Conservation (phyloP, 1,140 invertebrate species). For the Caligus rogercresseyi region DNA sequence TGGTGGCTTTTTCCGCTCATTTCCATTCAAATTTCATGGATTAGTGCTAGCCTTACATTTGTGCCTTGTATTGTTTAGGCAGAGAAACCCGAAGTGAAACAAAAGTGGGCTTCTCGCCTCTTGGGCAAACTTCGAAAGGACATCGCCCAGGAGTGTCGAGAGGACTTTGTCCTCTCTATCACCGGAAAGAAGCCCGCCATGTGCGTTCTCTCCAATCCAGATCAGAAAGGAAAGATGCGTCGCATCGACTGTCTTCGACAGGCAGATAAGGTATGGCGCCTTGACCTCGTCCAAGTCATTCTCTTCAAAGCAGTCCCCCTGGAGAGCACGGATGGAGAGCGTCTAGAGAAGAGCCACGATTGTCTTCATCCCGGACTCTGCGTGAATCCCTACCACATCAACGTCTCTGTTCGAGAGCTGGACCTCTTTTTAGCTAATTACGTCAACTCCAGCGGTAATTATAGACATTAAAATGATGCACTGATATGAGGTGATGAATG, state of each 20-base stretch:
- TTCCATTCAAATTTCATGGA: no score
- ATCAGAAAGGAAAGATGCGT: constrained; percentile 99
- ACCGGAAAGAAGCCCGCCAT: constrained; percentile 87
- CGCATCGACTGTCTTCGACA: constrained; percentile 95
- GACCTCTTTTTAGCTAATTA: constrained; percentile 98
- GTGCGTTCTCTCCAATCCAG: constrained; percentile 94
- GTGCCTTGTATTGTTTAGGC: no score
- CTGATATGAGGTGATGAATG: no score
- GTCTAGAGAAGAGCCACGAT: constrained; percentile 88
- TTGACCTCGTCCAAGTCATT: constrained; percentile 99
- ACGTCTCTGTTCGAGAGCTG: constrained; percentile 91
- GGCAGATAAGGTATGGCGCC: constrained; percentile 97
- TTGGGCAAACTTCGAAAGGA: constrained; percentile 95
- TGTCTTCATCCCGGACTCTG: constrained; percentile 90
- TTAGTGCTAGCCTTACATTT: no score
- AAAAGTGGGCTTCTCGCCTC: constrained; percentile 96
- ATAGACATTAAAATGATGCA: constrained; percentile 1
- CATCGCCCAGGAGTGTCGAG: constrained; percentile 92
- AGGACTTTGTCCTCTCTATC: constrained; percentile 93
- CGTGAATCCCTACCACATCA: constrained; percentile 99
- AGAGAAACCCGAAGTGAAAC: constrained; percentile 94
- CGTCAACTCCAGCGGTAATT: constrained; percentile 87
- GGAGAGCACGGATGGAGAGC: constrained; percentile 95
- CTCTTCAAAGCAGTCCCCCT: constrained; percentile 97
- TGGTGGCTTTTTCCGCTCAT: no score